phyloP scores from a whole-genome alignment of 2,797 vertebrate species.

The Molothrus aeneus region DNA sequence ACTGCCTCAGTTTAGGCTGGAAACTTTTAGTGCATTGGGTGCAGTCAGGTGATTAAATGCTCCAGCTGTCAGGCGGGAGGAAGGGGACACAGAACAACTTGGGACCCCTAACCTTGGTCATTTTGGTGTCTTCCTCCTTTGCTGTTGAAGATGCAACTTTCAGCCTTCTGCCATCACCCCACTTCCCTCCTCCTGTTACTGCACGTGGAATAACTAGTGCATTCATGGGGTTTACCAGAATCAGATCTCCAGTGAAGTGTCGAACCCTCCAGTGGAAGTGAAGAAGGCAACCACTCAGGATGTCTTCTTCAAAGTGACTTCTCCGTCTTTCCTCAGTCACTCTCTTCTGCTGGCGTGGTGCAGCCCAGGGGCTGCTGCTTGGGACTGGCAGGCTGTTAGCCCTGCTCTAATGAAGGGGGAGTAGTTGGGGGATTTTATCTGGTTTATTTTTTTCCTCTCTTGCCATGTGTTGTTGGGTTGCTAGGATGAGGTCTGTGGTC shows the following conservation, averaged over 20 bases:
- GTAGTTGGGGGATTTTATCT: neutral
- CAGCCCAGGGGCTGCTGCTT: neutral
- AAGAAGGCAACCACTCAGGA: neutral
- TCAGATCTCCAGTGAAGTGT: neutral
- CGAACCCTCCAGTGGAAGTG: neutral
- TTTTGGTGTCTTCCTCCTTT: neutral
- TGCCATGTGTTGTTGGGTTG: neutral
- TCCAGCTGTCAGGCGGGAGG: neutral
- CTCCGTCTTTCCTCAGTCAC: neutral
- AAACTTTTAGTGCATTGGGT: neutral
- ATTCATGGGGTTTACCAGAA: neutral
- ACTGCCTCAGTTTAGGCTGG: neutral
- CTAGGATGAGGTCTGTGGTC: conserved; percentile 19
- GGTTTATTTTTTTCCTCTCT: neutral
- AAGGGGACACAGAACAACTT: neutral
- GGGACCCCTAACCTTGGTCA: neutral
- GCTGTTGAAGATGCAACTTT: neutral
- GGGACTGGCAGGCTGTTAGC: neutral
- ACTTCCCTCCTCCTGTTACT: neutral
- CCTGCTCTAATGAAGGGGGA: neutral
- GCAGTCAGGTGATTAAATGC: neutral
- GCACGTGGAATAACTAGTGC: neutral
- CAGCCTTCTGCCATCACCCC: neutral
- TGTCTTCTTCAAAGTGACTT: neutral
- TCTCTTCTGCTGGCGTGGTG: accelerated